Evolutionary conservation across 2,888 invertebrate species (phyloP).

Genomic region (Aphidoletes aphidimyza): DNA sequence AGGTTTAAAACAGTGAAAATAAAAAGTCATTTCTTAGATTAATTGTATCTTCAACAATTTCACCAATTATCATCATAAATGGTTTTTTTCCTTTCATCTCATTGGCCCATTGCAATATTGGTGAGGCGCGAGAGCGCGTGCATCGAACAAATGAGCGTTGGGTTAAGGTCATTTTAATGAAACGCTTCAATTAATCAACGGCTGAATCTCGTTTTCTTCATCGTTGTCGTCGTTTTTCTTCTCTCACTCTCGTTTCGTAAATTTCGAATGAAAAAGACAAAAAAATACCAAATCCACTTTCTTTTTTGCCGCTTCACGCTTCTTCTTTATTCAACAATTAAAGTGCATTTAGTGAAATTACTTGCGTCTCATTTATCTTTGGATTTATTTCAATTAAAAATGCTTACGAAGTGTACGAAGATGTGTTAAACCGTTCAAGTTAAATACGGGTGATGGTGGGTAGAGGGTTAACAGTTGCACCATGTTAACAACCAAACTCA

Average conservation of each 20-base stretch:
- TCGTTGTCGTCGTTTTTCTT: background rate
- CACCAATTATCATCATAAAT: slow-evolving; percentile 30
- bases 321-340: slow-evolving; percentile 15
- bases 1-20: background rate
- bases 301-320: background rate
- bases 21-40: slow-evolving; percentile 38
- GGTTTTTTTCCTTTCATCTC: background rate
- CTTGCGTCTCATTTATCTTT: slow-evolving; percentile 1
- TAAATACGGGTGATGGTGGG: too few relatives aligned
- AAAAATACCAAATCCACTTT: background rate
- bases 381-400: background rate
- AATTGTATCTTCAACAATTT: slow-evolving; percentile 34
- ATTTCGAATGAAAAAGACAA: background rate
- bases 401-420: background rate
- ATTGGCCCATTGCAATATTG: too few relatives aligned
- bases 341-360: slow-evolving; percentile 24
- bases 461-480: too few relatives aligned
- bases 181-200: slow-evolving; percentile 39
- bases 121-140: too few relatives aligned
- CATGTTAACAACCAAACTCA: too few relatives aligned
- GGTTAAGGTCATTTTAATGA: slow-evolving; percentile 16
- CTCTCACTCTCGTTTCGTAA: background rate
- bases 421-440: background rate
- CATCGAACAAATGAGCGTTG: background rate
- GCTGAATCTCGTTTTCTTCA: background rate